Conservation (phyloP, 2,113 vertebrate genomes). For the Lepus europaeus region DNA sequence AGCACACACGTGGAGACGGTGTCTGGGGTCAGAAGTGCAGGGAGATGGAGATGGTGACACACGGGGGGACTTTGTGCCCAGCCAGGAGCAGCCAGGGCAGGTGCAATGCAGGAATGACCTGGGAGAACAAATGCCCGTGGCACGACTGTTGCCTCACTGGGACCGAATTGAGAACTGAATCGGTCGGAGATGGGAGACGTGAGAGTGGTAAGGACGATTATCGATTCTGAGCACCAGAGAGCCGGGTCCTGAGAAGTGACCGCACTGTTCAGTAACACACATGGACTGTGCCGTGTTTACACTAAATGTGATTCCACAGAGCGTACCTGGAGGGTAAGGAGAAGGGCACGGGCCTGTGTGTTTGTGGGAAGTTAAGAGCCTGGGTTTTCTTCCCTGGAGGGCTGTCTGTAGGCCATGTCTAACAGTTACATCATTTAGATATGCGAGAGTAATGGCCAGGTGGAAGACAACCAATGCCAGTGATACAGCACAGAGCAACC, state of each 20-base stretch:
- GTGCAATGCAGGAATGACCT: neutral
- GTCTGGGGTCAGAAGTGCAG: no score
- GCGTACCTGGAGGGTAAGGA: neutral
- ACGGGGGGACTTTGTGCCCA: no score
- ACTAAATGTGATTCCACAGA: neutral
- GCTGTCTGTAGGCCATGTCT: neutral
- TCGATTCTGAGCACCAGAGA: no score
- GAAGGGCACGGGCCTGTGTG: neutral
- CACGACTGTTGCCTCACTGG: neutral
- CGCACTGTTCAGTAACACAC: no score
- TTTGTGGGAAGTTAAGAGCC: neutral
- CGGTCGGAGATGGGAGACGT: no score
- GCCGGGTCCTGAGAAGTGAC: no score
- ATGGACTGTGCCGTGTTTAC: neutral
- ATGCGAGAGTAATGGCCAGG: neutral
- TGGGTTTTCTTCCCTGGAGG: neutral
- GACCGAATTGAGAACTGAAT: neutral
- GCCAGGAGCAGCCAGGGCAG: no score
- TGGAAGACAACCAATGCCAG: no score
- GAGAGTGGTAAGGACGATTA: no score
- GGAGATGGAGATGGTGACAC: no score
- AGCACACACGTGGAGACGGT: neutral
- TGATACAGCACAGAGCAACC: no score
- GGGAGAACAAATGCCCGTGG: no score
- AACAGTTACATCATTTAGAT: neutral